Evolutionary conservation across 2,888 invertebrate genomes (phyloP), one percentile per base, ranked within the genome.

Genomic region (Odontocolon sp.): DNA sequence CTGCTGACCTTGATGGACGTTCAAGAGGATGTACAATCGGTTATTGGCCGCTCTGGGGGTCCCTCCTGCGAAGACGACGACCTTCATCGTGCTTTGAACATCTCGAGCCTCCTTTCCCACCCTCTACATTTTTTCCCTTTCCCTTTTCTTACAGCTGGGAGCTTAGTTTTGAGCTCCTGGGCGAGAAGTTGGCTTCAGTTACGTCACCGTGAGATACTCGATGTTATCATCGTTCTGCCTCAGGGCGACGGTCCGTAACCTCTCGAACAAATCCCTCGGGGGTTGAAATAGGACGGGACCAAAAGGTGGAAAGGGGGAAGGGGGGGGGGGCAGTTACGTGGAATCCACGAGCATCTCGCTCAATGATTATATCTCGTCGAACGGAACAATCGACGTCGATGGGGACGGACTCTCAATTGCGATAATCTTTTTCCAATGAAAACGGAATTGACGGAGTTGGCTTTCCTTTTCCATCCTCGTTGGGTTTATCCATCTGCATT

Each of bases 331-430:
- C n/a, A n/a, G 11, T 14, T 38, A 5, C 3, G n/a, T 31, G 31
- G 36, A 68, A 63, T 63, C 56, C 31, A 56, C 40, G 64, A 70
- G 36, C 6, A 66, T 75, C 64, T 75, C 40, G 23, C 33, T 69
- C 64, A 57, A 75, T 64, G 57, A 75, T 69, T 52, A 70, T n/a
- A n/a, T 75, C 69, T 70, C 57, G 36, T 42, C 26, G 50, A 64
- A 63, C 38, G 47, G 57, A 63, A 64, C 40, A 50, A 69, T 59
- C 57, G 45, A n/a, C n/a, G n/a, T 54, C 52, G 36, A 64, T 26
- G 4, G 6, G n/a, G 42, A 42, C 18, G 18, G 26, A 16, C 68
- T 23, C 21, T 54, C 59, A 54, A 73, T 54, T 45, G 59, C 59
- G 45, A 52, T 68, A 40, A 74, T 68, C 45, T 68, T 63, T 63